Evolutionary conservation across 92 coral and sea anemone genomes (phyloP), one percentile per base, ranked within the genome.

Genomic region (Heteractis magnifica): DNA sequence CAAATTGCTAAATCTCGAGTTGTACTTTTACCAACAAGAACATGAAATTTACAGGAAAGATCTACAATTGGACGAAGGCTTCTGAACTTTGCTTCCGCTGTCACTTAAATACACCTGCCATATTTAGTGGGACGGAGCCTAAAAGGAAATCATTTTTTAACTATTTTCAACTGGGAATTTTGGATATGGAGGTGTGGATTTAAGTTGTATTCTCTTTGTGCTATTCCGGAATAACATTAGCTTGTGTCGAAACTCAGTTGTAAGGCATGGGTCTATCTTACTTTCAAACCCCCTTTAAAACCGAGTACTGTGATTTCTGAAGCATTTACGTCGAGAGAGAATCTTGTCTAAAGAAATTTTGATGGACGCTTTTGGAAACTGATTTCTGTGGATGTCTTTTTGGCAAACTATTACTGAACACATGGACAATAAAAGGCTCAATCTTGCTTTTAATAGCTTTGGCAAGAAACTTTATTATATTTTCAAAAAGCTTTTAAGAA

Each of bases 41-140:
- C 18, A 62, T 62, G 21, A 62, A 12, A 8, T 20, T 26, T 68
- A 68, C 50, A 26, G 20, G 41, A 65, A 18, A 65, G 19, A 6
- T 68, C 44, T 68, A 0, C 13, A 12, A 4, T 6, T 6, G 49
- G 23, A 4, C 70, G 21, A 62, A n/a, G 6, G 7, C 49, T 68
- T 68, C 6, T 68, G 73, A 68, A 20, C 4, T 68, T 68, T 20
- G 73, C 49, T 68, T 68, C 73, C 73, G 73, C 73, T 68, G 48
- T 68, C 49, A 68, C 44, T 68, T 68, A 68, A 68, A 68, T 68
- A 8, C 73, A 68, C 73, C 73, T 68, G 73, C 14, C 44, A 41
- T 68, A 23, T 62, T 18, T 23, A 8, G 65, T 20, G 73, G 49
- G 49, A 68, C 9, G 49, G 73, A 26, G 14, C 10, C 13, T 9